phyloP scores from a whole-genome alignment of 2,797 vertebrate species.

The Xenopus petersii region DNA sequence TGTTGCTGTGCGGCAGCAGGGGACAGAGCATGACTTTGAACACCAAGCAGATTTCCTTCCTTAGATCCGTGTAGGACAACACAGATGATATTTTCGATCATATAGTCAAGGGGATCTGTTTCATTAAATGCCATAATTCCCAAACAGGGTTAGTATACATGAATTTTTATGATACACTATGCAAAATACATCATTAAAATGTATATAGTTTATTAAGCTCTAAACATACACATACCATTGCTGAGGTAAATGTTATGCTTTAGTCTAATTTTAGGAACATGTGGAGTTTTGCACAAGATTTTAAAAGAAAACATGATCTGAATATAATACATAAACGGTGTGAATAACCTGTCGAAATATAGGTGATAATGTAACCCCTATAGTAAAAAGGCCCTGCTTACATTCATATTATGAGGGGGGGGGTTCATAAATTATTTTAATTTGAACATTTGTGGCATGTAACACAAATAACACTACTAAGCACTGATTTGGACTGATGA shows the following conservation, averaged over 20 bases:
- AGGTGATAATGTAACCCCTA: too few relatives aligned
- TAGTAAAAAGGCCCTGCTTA: too few relatives aligned
- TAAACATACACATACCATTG: not conserved
- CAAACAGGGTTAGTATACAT: not conserved
- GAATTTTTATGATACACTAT: not conserved
- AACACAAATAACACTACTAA: too few relatives aligned
- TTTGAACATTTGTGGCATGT: too few relatives aligned
- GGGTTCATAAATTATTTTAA: too few relatives aligned
- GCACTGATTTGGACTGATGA: too few relatives aligned
- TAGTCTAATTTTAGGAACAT: constrained; percentile 64
- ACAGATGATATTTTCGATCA: constrained; percentile 20
- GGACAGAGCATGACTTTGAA: constrained; percentile 37
- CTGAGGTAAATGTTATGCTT: constrained; percentile 53
- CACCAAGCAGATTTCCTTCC: constrained; percentile 12
- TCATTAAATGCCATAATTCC: not conserved
- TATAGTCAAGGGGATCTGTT: constrained; percentile 15
- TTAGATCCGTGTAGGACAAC: constrained; percentile 24
- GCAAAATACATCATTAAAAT: not conserved
- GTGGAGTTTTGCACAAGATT: constrained; percentile 52
- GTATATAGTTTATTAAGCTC: not conserved
- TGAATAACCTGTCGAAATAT: too few relatives aligned
- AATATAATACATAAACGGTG: too few relatives aligned
- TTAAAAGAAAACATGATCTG: constrained; percentile 1
- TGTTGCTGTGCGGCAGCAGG: constrained; percentile 36
- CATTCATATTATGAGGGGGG: too few relatives aligned